Base-by-base conservation (phyloP, 2,797 vertebrate species). In the Tapera naevia region DNA sequence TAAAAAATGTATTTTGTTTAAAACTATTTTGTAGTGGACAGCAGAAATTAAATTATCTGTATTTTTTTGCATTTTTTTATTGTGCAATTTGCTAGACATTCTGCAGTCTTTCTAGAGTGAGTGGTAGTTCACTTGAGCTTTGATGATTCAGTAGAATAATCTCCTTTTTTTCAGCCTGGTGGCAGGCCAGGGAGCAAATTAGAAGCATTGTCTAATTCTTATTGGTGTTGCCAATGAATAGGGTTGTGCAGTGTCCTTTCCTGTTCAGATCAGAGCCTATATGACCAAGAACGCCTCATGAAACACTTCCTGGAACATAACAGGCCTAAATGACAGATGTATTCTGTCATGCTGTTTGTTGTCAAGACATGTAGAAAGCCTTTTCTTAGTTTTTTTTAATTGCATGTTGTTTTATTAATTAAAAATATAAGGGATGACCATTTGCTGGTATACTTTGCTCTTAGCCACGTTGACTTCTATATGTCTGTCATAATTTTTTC, bases 41-140 rank as follows among this genome's bases (percentile, higher is more conserved):
- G 39, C 33, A 83, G 79, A 86, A 91, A 76, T 51, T 57, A 79
- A 65, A 51, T 73, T 2, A 25, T 80, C 19, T 50, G 28, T 58
- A 17, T 65, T 51, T 78, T 74, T 61, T 86, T 80, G 48, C 87
- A 65, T 43, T 74, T 94, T 86, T 25, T 82, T 86, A 18, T 45
- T 89, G 28, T 89, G 62, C 32, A 79, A 24, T 66, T 92, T 93
- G 9, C n/a, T 89, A 67, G 69, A 37, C 39, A 57, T 43, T 91
- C 66, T 84, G 28, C 48, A 91, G 45, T 71, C 46, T 61, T 91
- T 70, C 22, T 5, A 67, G 53, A 80, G 33, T 37, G 74, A 86
- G 65, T 94, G n/a, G 64, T 60, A 91, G 43, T 91, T 95, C 73
- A 43, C 28, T 91, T 72, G 69, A 70, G 25, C 41, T 92, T 95